Percentiles rank a stretch among this genome's conserved stretches.
Evolutionary conservation across 2,888 invertebrate species (phyloP).

Genomic region (Rotaria socialis): DNA sequence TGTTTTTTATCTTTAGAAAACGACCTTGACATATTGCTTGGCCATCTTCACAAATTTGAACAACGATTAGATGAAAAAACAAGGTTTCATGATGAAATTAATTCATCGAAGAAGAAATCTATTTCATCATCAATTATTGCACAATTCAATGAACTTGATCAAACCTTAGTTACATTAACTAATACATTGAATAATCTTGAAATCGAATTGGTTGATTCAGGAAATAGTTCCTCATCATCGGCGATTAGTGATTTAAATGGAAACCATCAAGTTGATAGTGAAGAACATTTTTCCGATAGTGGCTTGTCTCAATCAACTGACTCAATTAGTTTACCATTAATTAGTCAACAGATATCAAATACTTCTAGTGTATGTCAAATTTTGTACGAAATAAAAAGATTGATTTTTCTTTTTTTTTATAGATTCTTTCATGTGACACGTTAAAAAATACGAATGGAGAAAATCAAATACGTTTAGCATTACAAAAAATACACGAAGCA

Average conservation of each 20-base stretch:
- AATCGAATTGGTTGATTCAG: background rate
- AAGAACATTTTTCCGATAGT: constrained; percentile 31
- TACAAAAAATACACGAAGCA: constrained; percentile 92
- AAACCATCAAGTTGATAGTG: background rate
- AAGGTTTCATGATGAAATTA: background rate
- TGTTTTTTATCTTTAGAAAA: background rate
- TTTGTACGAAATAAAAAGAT: background rate
- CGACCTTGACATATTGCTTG: constrained; percentile 8
- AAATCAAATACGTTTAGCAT: constrained; percentile 62
- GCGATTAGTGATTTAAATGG: background rate
- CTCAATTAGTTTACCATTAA: constrained; percentile 14
- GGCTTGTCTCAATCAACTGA: constrained; percentile 30
- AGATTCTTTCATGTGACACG: background rate
- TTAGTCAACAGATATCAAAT: constrained; percentile 23
- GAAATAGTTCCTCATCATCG: background rate
- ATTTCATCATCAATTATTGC: background rate
- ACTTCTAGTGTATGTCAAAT: background rate
- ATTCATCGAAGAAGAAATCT: background rate
- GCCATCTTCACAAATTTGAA: background rate
- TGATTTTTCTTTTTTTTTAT: background rate
- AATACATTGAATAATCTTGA: constrained; percentile 29
- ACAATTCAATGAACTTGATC: constrained; percentile 32
- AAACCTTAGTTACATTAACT: background rate
- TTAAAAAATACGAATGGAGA: background rate
- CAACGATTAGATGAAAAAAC: background rate